Evolutionary conservation across 2,888 invertebrate species (phyloP).

Genomic region (Ochlodes sylvanus): DNA sequence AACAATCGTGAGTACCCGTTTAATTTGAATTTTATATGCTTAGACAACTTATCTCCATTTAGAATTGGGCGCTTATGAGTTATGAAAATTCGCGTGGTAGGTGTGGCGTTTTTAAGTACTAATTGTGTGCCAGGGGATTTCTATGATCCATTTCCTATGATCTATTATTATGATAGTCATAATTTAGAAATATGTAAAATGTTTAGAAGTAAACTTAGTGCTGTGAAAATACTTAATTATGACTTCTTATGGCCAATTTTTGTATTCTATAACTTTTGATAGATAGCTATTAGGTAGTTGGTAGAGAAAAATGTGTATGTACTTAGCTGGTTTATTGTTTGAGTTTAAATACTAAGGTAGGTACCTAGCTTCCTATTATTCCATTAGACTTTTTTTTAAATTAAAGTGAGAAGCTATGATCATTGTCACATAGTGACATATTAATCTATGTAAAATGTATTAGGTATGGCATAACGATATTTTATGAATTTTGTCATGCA

Average conservation of each 20-base stretch:
- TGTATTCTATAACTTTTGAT: constrained; percentile 17
- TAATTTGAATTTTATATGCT: too few species aligned
- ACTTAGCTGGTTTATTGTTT: constrained; percentile 17
- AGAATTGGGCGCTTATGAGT: too few species aligned
- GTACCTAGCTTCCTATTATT: constrained; percentile 10
- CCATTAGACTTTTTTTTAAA: neutral
- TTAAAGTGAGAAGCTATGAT: neutral
- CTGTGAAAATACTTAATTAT: constrained; percentile 45
- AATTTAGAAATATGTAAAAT: constrained; percentile 1
- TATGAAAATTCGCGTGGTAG: too few species aligned
- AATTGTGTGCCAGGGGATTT: too few species aligned
- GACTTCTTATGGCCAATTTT: constrained; percentile 29
- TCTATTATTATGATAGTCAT: neutral
- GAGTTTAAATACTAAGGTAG: constrained; percentile 3
- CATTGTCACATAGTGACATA: constrained; percentile 39
- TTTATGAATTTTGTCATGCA: neutral
- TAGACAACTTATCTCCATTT: too few species aligned
- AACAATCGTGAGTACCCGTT: too few species aligned
- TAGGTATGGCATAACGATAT: constrained; percentile 2
- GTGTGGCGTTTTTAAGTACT: too few species aligned
- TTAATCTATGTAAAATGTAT: constrained; percentile 15
- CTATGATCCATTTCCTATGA: too few species aligned
- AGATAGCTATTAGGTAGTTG: neutral
- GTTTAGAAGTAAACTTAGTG: constrained; percentile 39
- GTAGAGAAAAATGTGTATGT: neutral